Evolutionary conservation across 1,140 invertebrate species (phyloP).

Genomic region (Drosophila pallidifrons): DNA sequence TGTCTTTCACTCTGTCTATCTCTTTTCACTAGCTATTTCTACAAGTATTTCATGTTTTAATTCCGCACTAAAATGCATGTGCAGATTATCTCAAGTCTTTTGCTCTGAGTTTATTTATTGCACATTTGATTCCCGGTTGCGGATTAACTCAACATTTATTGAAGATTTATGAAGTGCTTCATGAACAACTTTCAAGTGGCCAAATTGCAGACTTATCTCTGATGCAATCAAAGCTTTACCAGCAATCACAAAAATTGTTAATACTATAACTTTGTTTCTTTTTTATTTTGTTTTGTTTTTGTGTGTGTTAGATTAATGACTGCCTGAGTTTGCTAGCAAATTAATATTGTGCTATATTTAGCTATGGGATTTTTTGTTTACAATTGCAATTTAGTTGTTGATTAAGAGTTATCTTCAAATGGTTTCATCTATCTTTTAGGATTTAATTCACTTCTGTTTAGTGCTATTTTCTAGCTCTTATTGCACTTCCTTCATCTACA

Average conservation of each 20-base stretch:
- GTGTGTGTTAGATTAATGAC: too few relatives aligned
- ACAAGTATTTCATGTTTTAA: conserved; percentile 5
- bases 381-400: too few relatives aligned
- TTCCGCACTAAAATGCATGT: background rate
- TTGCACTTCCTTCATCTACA: too few relatives aligned
- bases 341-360: too few relatives aligned
- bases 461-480: too few relatives aligned
- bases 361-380: too few relatives aligned
- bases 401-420: too few relatives aligned
- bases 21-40: background rate
- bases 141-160: conserved; percentile 9
- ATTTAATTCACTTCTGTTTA: too few relatives aligned
- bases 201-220: background rate
- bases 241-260: background rate
- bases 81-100: conserved; percentile 4
- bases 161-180: conserved; percentile 25
- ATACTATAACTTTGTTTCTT: background rate
- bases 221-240: background rate
- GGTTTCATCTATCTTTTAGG: too few relatives aligned
- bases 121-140: background rate
- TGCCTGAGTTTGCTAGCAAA: too few relatives aligned
- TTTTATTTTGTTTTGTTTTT: too few relatives aligned
- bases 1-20: background rate
- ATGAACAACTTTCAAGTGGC: conserved; percentile 5
- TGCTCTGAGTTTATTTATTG: conserved; percentile 16